Evolutionary conservation across 2,113 vertebrate genomes (phyloP).

Genomic region (Pogona vitticeps): DNA sequence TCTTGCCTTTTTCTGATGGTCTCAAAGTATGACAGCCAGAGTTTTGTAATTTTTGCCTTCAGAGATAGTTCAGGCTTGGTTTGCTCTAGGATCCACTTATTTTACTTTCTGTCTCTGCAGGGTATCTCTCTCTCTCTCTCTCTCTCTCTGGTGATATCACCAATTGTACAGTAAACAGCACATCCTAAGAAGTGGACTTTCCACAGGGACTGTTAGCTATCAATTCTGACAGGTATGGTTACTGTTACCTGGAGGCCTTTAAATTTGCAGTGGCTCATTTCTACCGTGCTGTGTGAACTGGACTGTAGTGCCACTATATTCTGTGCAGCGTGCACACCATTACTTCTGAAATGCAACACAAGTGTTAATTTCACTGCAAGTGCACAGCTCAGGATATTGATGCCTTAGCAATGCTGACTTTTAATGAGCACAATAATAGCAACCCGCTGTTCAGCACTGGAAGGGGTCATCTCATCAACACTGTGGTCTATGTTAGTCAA

Average conservation of each 20-base stretch:
- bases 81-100: too few relatives aligned
- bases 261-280: background rate
- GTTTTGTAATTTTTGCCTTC: too few relatives aligned
- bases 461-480: conserved; percentile 56
- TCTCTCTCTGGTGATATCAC: too few relatives aligned
- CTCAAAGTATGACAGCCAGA: too few relatives aligned
- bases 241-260: background rate
- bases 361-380: conserved; percentile 8
- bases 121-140: too few relatives aligned
- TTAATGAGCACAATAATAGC: conserved; percentile 14
- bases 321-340: background rate
- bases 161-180: background rate
- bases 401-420: conserved; percentile 3
- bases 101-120: too few relatives aligned
- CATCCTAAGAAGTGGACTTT: background rate
- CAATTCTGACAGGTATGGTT: background rate
- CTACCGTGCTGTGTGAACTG: background rate
- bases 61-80: too few relatives aligned
- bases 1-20: too few relatives aligned
- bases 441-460: conserved; percentile 9
- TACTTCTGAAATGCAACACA: background rate
- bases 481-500: conserved; percentile 52
- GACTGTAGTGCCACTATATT: background rate
- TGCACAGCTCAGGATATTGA: background rate
- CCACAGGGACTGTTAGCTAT: too few relatives aligned